Percentiles rank a stretch among this genome's conserved stretches.
These are phyloP conservation scores for Menidia menidia DNA, from an alignment of 2,797 vertebrate species.

Conservation along the genomic window DNA sequence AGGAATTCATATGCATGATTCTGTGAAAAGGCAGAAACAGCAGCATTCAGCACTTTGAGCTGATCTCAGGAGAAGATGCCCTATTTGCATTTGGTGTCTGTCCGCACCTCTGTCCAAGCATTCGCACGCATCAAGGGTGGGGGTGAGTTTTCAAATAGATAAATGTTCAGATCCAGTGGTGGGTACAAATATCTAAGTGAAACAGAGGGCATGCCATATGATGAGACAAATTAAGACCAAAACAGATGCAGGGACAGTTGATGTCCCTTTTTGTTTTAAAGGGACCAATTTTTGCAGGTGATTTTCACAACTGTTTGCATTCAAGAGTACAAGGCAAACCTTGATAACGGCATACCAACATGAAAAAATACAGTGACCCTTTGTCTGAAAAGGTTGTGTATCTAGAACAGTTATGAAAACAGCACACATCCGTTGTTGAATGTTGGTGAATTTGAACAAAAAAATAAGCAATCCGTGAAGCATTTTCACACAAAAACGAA, in stretches of 20 bases:
- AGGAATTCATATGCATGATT: slow-evolving; percentile 63
- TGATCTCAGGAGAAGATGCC: slow-evolving; percentile 47
- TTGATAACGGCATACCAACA: slow-evolving; percentile 3
- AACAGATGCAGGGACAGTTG: background rate
- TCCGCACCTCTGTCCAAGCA: slow-evolving; percentile 25
- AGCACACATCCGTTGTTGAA: too few species aligned
- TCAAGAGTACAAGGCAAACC: background rate
- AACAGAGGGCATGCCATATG: background rate
- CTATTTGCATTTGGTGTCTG: slow-evolving; percentile 50
- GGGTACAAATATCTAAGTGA: background rate
- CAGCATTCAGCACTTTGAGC: slow-evolving; percentile 33
- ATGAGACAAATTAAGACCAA: background rate
- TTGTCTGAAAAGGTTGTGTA: too few species aligned
- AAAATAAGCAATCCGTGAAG: too few species aligned
- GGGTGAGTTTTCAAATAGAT: slow-evolving; percentile 21
- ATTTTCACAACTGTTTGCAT: background rate
- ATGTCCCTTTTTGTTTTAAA: background rate
- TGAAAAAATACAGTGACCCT: background rate
- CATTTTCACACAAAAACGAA: too few species aligned
- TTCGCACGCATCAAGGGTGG: slow-evolving; percentile 8
- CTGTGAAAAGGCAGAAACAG: slow-evolving; percentile 50
- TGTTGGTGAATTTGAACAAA: too few species aligned
- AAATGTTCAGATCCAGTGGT: slow-evolving; percentile 1
- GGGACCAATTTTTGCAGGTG: background rate
- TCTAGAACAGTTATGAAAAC: too few species aligned